phyloP scores from a whole-genome alignment of 2,797 vertebrate species.

The Notamacropus eugenii region DNA sequence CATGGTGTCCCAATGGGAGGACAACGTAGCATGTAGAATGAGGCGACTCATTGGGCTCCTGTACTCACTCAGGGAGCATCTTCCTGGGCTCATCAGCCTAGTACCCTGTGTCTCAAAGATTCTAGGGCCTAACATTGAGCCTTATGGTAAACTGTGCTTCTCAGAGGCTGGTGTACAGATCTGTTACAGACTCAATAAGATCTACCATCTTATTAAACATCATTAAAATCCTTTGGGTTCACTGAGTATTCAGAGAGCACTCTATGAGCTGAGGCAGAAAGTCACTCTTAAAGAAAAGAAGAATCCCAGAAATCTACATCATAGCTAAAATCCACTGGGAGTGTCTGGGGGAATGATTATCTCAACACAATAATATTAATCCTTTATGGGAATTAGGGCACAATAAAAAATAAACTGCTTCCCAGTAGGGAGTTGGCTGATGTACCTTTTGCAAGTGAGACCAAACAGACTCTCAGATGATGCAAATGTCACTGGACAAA shows the following conservation, averaged over 20 bases:
- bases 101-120: background rate
- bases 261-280: background rate
- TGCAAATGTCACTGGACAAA: background rate
- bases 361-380: background rate
- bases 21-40: background rate
- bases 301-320: background rate
- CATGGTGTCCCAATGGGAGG: background rate
- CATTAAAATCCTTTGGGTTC: conserved; percentile 28
- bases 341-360: background rate
- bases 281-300: background rate
- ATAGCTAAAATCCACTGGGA: conserved; percentile 22
- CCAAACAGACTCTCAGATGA: conserved; percentile 24
- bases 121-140: background rate
- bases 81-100: background rate
- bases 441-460: conserved; percentile 4
- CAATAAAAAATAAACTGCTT: conserved; percentile 34
- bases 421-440: conserved; percentile 1
- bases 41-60: background rate
- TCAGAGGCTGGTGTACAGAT: conserved; percentile 30
- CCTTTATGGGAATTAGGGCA: conserved; percentile 32
- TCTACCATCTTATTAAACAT: conserved; percentile 1
- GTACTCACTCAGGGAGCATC: background rate
- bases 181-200: background rate
- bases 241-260: background rate
- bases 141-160: conserved; percentile 32